Evolutionary conservation across 2,888 invertebrate genomes (phyloP).

Genomic region (Agriopis marginaria): DNA sequence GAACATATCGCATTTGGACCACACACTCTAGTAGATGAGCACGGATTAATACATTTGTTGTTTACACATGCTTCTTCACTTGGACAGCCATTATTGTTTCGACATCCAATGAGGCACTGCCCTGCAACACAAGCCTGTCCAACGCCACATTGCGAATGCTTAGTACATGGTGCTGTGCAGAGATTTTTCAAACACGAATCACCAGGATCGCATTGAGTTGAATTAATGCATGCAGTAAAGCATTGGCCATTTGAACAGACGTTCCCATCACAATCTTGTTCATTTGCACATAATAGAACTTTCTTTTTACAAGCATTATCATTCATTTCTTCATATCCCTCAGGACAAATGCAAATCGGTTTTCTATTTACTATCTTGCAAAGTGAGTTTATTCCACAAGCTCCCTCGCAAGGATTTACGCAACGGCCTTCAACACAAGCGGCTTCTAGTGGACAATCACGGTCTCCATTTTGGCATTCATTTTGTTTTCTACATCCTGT

Average conservation of each 20-base stretch:
- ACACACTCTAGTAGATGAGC: constrained; percentile 90
- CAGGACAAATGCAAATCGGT: constrained; percentile 92
- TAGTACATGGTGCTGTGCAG: constrained; percentile 92
- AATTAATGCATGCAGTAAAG: constrained; percentile 91
- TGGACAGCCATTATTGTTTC: constrained; percentile 93
- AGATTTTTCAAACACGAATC: constrained; percentile 92
- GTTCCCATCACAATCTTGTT: constrained; percentile 92
- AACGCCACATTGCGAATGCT: constrained; percentile 92
- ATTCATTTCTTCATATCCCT: constrained; percentile 90
- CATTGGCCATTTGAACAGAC: constrained; percentile 94
- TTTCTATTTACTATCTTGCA: constrained; percentile 92
- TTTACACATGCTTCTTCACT: constrained; percentile 92
- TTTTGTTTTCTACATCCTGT: constrained; percentile 93
- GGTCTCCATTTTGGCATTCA: constrained; percentile 90
- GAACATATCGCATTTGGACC: constrained; percentile 94
- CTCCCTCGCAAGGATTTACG: constrained; percentile 92
- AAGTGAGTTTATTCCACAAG: constrained; percentile 93
- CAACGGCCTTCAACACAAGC: constrained; percentile 91
- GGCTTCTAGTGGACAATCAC: constrained; percentile 92
- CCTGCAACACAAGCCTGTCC: constrained; percentile 93
- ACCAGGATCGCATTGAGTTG: constrained; percentile 91
- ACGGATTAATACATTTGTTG: constrained; percentile 94
- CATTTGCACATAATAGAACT: constrained; percentile 88
- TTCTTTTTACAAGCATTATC: constrained; percentile 90
- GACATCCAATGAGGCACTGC: constrained; percentile 93